Evolutionary conservation across 1,140 invertebrate genomes (phyloP).

Genomic region (Drosophila ironensis): DNA sequence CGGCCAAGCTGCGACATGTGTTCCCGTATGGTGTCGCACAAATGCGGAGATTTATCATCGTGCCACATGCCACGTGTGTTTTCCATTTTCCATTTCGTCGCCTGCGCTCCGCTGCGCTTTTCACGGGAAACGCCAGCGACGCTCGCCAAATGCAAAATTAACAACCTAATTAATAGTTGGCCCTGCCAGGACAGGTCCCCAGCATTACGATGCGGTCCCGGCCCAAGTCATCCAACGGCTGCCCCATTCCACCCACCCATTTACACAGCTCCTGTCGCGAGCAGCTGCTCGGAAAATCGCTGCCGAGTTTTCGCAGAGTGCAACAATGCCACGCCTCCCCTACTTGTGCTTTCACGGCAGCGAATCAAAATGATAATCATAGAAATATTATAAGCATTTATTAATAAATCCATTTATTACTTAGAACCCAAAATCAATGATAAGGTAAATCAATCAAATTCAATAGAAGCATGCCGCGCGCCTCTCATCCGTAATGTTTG

Average conservation of each 20-base stretch:
- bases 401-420: too few relatives aligned
- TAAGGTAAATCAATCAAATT: too few relatives aligned
- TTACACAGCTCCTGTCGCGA: background rate
- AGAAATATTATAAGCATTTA: background rate
- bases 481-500: too few relatives aligned
- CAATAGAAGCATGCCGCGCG: too few relatives aligned
- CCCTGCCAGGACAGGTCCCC: constrained; percentile 36
- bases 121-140: constrained; percentile 72
- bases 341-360: too few relatives aligned
- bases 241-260: constrained; percentile 22
- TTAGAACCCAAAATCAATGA: too few relatives aligned
- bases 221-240: constrained; percentile 8
- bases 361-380: too few relatives aligned
- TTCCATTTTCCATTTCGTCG: constrained; percentile 30
- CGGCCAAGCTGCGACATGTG: constrained; percentile 66
- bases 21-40: constrained; percentile 65
- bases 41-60: constrained; percentile 70
- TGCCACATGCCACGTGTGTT: constrained; percentile 50
- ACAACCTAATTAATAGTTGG: constrained; percentile 77
- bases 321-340: constrained; percentile 11
- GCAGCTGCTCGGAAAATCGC: constrained; percentile 41
- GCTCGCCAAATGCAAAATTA: constrained; percentile 77
- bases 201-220: too few relatives aligned
- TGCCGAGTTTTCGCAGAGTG: constrained; percentile 12
- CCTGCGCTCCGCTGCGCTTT: constrained; percentile 49